Percentiles rank a stretch among this genome's conserved stretches.
phyloP scores from a whole-genome alignment of 2,888 invertebrate genomes.

The Cheilosia scutellata region DNA sequence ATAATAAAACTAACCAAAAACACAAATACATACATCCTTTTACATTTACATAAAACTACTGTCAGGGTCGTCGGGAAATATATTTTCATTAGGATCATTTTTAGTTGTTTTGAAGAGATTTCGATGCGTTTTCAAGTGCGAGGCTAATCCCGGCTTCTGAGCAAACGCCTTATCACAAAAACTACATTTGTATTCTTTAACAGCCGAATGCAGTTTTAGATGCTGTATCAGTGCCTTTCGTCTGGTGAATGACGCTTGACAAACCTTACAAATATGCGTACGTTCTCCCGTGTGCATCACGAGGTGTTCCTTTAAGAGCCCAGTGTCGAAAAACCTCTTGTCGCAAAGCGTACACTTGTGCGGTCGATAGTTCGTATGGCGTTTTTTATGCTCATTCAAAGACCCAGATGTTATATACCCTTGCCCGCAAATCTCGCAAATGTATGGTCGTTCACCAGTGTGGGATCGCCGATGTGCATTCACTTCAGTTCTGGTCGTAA shows the following conservation, averaged over 20 bases:
- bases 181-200: conserved; percentile 74
- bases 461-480: conserved; percentile 67
- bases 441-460: conserved; percentile 74
- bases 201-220: conserved; percentile 73
- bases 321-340: conserved; percentile 79
- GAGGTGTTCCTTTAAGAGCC: conserved; percentile 80
- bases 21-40: neutral
- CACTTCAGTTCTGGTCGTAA: conserved; percentile 67
- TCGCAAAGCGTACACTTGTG: conserved; percentile 69
- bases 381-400: conserved; percentile 65
- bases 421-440: conserved; percentile 70
- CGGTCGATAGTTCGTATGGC: conserved; percentile 63
- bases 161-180: conserved; percentile 76
- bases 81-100: neutral
- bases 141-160: conserved; percentile 74
- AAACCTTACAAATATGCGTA: conserved; percentile 77
- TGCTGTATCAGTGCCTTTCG: conserved; percentile 75
- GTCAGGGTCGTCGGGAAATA: conserved; percentile 1
- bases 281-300: conserved; percentile 79
- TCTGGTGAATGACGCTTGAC: conserved; percentile 70
- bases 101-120: conserved; percentile 17
- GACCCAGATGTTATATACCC: conserved; percentile 59
- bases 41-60: neutral
- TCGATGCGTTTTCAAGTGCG: conserved; percentile 71
- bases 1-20: neutral